phyloP scores from a whole-genome alignment of 2,797 vertebrate genomes.

The Ctenopoma multispine region DNA sequence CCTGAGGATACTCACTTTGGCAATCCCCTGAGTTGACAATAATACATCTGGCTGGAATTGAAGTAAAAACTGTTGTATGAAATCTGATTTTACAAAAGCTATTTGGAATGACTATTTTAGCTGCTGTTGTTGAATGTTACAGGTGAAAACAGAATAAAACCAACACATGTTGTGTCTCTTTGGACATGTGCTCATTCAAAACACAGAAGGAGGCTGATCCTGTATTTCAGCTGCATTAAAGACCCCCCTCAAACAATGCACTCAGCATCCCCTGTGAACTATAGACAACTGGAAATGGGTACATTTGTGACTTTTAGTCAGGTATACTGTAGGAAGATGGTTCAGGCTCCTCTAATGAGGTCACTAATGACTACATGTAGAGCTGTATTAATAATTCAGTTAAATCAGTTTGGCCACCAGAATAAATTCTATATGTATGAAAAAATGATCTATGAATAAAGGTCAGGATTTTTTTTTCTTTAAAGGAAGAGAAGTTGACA shows the following conservation, averaged over 20 bases:
- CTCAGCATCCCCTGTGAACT: slow-evolving; percentile 5
- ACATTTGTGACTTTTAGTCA: slow-evolving; percentile 4
- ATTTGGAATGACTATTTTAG: neutral
- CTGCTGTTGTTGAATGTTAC: slow-evolving; percentile 14
- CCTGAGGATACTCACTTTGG: too few species aligned
- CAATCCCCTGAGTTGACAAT: neutral
- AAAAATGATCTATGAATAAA: slow-evolving; percentile 23
- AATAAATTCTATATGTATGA: neutral
- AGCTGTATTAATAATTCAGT: too few species aligned
- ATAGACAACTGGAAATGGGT: neutral
- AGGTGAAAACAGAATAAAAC: slow-evolving; percentile 8
- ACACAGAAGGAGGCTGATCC: slow-evolving; percentile 15
- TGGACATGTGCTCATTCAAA: slow-evolving; percentile 17
- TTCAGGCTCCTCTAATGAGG: neutral
- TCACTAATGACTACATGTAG: neutral
- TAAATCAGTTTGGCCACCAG: too few species aligned
- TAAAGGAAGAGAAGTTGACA: slow-evolving; percentile 29
- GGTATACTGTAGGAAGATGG: neutral
- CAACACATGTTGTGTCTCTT: slow-evolving; percentile 8
- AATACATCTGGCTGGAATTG: too few species aligned
- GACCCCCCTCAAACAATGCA: slow-evolving; percentile 9
- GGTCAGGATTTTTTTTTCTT: slow-evolving; percentile 17
- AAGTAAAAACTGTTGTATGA: too few species aligned
- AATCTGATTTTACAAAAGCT: too few species aligned
- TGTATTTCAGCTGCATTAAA: slow-evolving; percentile 19